Evolutionary conservation across 2,888 invertebrate genomes (phyloP).

Genomic region (Anoplius nigerrimus): DNA sequence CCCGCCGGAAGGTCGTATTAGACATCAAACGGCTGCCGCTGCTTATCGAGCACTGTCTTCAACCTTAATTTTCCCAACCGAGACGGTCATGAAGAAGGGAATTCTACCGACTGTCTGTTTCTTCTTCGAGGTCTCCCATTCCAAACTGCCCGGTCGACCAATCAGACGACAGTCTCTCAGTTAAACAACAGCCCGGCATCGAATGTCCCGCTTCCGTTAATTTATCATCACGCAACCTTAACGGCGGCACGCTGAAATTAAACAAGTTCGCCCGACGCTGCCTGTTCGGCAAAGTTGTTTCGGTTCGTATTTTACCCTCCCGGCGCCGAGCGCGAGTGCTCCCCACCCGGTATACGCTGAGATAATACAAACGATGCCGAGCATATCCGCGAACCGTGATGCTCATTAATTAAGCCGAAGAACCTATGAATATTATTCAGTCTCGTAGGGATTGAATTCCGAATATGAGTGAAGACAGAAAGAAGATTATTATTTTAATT

Average conservation of each 20-base stretch:
- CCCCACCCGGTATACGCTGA: not conserved
- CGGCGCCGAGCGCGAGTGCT: not conserved
- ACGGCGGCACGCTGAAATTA: conserved; percentile 3
- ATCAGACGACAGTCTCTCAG: too few species aligned
- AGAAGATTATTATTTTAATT: too few species aligned
- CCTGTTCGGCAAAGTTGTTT: not conserved
- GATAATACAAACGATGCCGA: conserved; percentile 8
- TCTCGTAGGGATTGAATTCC: too few species aligned
- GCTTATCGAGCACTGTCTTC: too few species aligned
- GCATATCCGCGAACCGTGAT: not conserved
- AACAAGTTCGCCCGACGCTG: not conserved
- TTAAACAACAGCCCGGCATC: not conserved
- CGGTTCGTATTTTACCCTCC: not conserved
- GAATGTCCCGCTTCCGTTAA: not conserved
- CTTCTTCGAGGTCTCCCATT: too few species aligned
- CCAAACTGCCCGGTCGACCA: too few species aligned
- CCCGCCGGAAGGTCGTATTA: too few species aligned
- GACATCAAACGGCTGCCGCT: too few species aligned
- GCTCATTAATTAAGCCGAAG: conserved; percentile 10
- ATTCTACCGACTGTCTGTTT: too few species aligned
- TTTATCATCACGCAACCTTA: conserved; percentile 4
- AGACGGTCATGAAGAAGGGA: too few species aligned
- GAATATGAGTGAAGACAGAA: too few species aligned
- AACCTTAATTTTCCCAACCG: too few species aligned
- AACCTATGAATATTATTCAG: conserved; percentile 1